These are phyloP conservation scores for Drosophila pseudotalamancana DNA, from an alignment of 2,888 invertebrate species.

Conservation along the genomic window DNA sequence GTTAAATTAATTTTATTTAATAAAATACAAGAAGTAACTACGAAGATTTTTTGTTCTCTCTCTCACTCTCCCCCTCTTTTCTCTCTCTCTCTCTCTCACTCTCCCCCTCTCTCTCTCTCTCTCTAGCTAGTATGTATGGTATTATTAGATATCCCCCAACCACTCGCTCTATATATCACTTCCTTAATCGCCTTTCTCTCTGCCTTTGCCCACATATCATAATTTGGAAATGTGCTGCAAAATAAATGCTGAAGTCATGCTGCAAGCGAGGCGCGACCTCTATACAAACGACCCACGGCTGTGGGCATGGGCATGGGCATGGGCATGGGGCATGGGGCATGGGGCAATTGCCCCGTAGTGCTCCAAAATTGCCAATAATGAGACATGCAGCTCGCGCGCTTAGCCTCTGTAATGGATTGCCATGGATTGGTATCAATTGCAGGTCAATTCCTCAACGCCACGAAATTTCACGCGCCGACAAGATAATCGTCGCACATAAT, in stretches of 20 bases:
- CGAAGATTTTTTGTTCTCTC: neutral
- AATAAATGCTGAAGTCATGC: conserved; percentile 64
- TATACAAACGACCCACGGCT: conserved; percentile 55
- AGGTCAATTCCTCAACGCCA: conserved; percentile 78
- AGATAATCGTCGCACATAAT: conserved; percentile 71
- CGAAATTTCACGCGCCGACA: conserved; percentile 69
- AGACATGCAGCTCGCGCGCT: conserved; percentile 82
- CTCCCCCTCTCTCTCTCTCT: neutral
- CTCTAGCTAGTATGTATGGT: too few relatives aligned
- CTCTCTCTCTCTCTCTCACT: neutral
- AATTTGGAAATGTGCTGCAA: conserved; percentile 39
- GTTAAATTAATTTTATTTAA: conserved; percentile 68
- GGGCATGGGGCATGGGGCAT: conserved; percentile 6
- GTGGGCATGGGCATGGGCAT: conserved; percentile 12
- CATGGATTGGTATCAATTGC: conserved; percentile 83
- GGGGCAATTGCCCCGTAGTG: conserved; percentile 68
- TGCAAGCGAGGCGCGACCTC: conserved; percentile 27
- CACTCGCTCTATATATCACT: too few relatives aligned
- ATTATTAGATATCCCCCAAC: too few relatives aligned
- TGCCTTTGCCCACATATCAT: conserved; percentile 7
- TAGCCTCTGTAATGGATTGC: conserved; percentile 82
- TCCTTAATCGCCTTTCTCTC: too few relatives aligned
- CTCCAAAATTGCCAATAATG: conserved; percentile 82
- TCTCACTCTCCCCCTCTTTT: too few relatives aligned
- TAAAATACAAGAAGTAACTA: conserved; percentile 42